Conservation (phyloP, 2,113 vertebrate species). For the Onychostoma macrolepis region DNA sequence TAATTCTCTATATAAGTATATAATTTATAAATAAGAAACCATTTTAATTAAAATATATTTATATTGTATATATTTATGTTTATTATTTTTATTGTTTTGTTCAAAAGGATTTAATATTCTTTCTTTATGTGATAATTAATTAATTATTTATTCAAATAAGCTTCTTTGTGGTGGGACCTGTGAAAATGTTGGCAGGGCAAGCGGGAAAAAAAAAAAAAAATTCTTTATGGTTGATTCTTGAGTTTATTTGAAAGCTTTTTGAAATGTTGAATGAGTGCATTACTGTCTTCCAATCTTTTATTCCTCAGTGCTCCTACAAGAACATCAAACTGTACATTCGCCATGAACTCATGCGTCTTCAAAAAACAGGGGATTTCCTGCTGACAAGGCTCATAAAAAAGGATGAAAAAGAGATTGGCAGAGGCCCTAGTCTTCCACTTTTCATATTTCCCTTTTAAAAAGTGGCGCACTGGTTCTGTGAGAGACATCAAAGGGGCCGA, state of each 20-base stretch:
- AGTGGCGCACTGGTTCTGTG: slow-evolving; percentile 57
- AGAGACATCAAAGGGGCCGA: slow-evolving; percentile 65
- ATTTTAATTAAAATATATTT: neutral
- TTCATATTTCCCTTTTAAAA: slow-evolving; percentile 59
- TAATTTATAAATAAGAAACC: no score
- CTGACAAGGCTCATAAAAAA: slow-evolving; percentile 54
- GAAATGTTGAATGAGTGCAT: neutral
- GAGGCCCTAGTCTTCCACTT: slow-evolving; percentile 62
- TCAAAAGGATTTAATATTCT: neutral
- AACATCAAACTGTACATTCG: slow-evolving; percentile 51
- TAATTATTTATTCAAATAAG: neutral
- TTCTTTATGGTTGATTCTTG: neutral
- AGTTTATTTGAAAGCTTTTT: slow-evolving; percentile 8
- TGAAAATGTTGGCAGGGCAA: neutral
- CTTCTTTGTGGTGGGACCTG: neutral
- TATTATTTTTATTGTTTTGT: neutral
- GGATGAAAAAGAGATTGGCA: slow-evolving; percentile 53
- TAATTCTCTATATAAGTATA: no score
- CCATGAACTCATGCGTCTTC: slow-evolving; percentile 41
- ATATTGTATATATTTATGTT: neutral
- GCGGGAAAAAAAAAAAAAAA: neutral
- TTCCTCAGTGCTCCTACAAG: slow-evolving; percentile 31
- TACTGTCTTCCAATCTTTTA: neutral
- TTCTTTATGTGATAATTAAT: neutral
- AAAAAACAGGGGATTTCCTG: slow-evolving; percentile 45